These are phyloP conservation scores for Phaedon cochleariae DNA, from an alignment of 2,888 invertebrate genomes.

Conservation along the genomic window DNA sequence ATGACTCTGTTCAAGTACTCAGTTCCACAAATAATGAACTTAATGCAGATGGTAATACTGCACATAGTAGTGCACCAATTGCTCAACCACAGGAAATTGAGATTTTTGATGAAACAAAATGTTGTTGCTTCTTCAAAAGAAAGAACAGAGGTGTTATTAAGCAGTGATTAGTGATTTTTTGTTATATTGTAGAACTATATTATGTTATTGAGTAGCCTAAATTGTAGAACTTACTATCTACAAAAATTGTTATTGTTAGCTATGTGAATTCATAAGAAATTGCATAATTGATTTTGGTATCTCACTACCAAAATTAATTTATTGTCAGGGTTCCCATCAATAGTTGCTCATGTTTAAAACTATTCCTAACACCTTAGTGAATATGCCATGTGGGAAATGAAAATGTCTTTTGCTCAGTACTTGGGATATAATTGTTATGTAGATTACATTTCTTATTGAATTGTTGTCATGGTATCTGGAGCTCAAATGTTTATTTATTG, in stretches of 20 bases:
- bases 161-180: conserved; percentile 46
- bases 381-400: too few species aligned
- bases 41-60: conserved; percentile 94
- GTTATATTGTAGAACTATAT: conserved; percentile 22
- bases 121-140: conserved; percentile 99
- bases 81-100: conserved; percentile 93
- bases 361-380: background rate
- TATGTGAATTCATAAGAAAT: conserved; percentile 9
- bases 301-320: conserved; percentile 18
- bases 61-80: conserved; percentile 97
- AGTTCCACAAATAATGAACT: conserved; percentile 97
- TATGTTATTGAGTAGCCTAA: conserved; percentile 28
- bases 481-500: background rate
- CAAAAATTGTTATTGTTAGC: conserved; percentile 5
- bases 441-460: background rate
- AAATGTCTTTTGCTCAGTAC: background rate
- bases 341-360: background rate
- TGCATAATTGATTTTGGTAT: background rate
- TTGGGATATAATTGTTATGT: background rate
- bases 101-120: conserved; percentile 94
- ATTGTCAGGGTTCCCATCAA: conserved; percentile 37
- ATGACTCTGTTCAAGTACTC: conserved; percentile 98
- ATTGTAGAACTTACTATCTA: conserved; percentile 22
- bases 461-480: background rate
- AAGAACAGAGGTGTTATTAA: conserved; percentile 82